Base-by-base conservation (phyloP, 1,140 invertebrate species). In the Dolichoris vasculosae region DNA sequence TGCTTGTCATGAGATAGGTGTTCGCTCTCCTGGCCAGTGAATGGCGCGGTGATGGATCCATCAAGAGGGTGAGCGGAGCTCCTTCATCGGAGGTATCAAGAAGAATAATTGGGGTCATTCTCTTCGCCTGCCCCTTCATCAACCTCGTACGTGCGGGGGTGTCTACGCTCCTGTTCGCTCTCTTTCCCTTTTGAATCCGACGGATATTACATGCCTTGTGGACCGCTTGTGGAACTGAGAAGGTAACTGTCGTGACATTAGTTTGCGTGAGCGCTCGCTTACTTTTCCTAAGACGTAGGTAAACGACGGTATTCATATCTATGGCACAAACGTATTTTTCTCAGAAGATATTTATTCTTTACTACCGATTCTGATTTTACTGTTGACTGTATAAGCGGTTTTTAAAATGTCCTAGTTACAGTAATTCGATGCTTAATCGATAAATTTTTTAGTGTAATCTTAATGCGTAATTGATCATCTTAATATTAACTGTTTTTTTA, bases 61-160 rank as follows among this genome's bases (percentile, higher is more conserved):
- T 23, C 38, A 32, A 40, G 67, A 71, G 67, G 35, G 35, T 40
- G 67, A 71, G n/a, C 35, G 67, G 67, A 7, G 0, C 67, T 38
- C 35, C 67, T 71, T 71, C 67, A 71, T 71, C 63, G 13, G 32
- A n/a, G 30, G 63, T 9, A 67, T 67, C 35, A 17, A 17, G 20
- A 67, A 32, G 30, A 67, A 67, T 67, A 67, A 67, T 67, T 67
- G 63, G 63, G 30, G 63, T 67, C 30, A 35, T 67, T 67, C 63
- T 32, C 30, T 67, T 17, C 30, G 30, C 13, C n/a, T 3, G 32
- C 6, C 63, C 63, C 15, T 71, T 26, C 55, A 26, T 59, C 55
- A 26, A 3, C 13, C 20, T 11, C 2, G 9, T 7, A 2, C 67
- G 17, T 23, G 13, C 30, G 32, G 67, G 67, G 35, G 67, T 71